phyloP scores from a whole-genome alignment of 1,140 invertebrate species.

The Tribolium madens region DNA sequence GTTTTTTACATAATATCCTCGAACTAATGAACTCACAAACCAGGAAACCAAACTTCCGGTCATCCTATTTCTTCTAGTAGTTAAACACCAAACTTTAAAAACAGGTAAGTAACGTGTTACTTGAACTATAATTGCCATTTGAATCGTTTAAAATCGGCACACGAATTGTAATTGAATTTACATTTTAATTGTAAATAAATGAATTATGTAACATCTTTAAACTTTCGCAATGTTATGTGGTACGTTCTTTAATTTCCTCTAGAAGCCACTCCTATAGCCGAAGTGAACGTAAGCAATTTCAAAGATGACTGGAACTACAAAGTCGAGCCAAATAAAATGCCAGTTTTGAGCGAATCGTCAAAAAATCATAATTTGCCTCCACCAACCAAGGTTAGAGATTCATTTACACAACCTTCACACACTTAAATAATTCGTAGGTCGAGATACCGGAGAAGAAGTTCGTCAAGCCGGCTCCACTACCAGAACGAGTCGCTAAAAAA shows the following conservation, averaged over 20 bases:
- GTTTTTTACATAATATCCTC: not conserved
- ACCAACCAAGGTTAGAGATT: not conserved
- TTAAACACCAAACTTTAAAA: not conserved
- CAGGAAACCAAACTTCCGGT: not conserved
- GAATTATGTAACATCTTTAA: not conserved
- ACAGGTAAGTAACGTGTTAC: not conserved
- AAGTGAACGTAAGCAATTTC: conserved; percentile 48
- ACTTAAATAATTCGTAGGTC: not conserved
- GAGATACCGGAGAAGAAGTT: not conserved
- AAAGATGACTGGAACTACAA: conserved; percentile 59
- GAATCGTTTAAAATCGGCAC: not conserved
- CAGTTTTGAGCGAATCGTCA: conserved; percentile 48
- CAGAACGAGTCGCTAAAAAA: conserved; percentile 49
- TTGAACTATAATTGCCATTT: not conserved
- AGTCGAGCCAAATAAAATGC: conserved; percentile 50
- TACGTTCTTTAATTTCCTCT: not conserved
- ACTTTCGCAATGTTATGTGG: conserved; percentile 25
- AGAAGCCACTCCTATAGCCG: conserved; percentile 18
- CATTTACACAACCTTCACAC: not conserved
- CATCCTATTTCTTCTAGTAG: not conserved
- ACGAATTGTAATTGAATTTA: conserved; percentile 1
- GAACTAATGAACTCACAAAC: not conserved
- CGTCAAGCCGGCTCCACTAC: not conserved
- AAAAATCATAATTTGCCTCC: conserved; percentile 52
- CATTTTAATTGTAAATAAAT: conserved; percentile 6